Evolutionary conservation across 2,113 vertebrate genomes (phyloP).

Genomic region (Pontoporia blainvillei): DNA sequence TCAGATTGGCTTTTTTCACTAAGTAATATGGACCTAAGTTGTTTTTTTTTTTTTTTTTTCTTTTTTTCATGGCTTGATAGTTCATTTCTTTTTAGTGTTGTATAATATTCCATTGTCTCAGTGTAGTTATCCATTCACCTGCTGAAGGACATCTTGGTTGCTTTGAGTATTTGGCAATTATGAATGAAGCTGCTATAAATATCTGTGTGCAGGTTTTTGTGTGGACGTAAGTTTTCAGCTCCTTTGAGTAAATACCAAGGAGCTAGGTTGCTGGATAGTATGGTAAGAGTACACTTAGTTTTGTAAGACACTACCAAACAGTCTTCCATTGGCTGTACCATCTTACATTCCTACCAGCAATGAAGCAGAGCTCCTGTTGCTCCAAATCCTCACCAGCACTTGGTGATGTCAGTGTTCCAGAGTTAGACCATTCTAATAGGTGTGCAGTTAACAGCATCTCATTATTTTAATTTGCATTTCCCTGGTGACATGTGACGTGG

Average conservation of each 20-base stretch:
- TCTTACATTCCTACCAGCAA: too few species aligned
- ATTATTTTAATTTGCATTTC: background rate
- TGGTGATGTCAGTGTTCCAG: background rate
- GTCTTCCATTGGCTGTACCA: background rate
- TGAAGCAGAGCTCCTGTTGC: background rate
- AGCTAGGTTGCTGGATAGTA: background rate
- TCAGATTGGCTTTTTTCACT: background rate
- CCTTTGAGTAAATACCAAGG: background rate
- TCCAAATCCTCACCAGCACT: background rate
- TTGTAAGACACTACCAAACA: background rate
- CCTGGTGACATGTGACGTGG: background rate
- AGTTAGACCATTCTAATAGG: background rate
- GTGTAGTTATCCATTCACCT: background rate
- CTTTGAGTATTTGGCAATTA: background rate
- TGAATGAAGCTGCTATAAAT: background rate
- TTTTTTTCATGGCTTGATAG: background rate
- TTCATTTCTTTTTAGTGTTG: background rate
- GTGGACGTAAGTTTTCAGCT: background rate
- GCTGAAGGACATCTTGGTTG: background rate
- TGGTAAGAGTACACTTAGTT: background rate
- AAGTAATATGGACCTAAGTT: background rate
- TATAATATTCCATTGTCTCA: background rate
- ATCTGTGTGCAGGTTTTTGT: background rate
- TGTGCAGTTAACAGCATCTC: background rate
- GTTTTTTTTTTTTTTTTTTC: background rate